Evolutionary conservation across 2,797 vertebrate genomes (phyloP), one percentile per base, ranked within the genome.

Genomic region (Ibycter americanus): DNA sequence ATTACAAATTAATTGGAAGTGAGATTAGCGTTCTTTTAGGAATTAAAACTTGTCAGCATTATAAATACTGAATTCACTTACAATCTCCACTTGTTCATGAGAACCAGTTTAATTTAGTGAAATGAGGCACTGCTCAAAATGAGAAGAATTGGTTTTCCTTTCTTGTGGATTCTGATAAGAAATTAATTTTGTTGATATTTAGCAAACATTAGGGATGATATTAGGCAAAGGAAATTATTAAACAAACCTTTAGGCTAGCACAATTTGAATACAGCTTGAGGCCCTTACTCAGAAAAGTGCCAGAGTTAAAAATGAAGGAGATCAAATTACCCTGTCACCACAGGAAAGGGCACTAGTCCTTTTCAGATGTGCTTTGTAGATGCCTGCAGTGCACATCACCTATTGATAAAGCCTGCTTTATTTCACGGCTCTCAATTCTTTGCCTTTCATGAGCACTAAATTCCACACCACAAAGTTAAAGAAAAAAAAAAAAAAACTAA

Each of bases 321-420:
- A 98, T 98, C 98, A 98, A 98, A 98, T 98, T 97, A 98, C 98
- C 96, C 96, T 92, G 93, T 97, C 98, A 90, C 98, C 80, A 83
- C 97, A 96, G 98, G 98, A 98, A 85, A 97, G 95, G 96, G 97
- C 95, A 96, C 90, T 94, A 94, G 87, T 95, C 89, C 96, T 95
- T 98, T 98, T 98, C 96, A 98, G 97, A 83, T 6, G 0, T 51
- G 94, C 98, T 98, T 93, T 95, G 96, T 97, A 98, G 97, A 97
- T 94, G 95, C 98, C 98, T 96, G 98, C 96, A 47, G 98, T 58
- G 97, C 96, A 97, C 97, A 97, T 97, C 98, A 97, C 97, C 98
- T 98, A 97, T 98, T 98, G 97, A 98, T 98, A 97, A 98, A 98
- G 97, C 97, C 98, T 80, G 97, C 98, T 98, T 98, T 97, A 98